A percentile compares a stretch with the other conserved stretches of the same genome.
phyloP scores from a whole-genome alignment of 2,888 invertebrate genomes.

The Camptogramma bilineatum region DNA sequence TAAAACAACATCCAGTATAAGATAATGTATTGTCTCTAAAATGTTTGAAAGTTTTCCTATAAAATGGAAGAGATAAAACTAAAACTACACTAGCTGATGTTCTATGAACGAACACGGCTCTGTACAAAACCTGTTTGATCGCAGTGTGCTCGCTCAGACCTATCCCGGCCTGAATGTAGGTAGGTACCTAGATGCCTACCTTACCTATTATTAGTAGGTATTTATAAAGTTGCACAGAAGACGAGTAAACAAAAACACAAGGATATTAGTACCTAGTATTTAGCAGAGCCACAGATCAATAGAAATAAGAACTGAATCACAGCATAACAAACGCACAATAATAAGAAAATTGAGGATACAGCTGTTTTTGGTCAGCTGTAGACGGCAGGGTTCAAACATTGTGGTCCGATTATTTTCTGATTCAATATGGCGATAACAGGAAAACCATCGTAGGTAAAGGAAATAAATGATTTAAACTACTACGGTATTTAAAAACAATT shows the following conservation, averaged over 20 bases:
- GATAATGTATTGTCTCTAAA: background rate
- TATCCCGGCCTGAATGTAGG: background rate
- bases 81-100: background rate
- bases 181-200: background rate
- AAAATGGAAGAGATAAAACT: background rate
- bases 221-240: too few relatives aligned
- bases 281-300: too few relatives aligned
- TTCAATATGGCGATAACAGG: background rate
- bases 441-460: too few relatives aligned
- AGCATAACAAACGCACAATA: background rate
- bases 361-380: background rate
- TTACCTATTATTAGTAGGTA: too few relatives aligned
- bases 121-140: background rate
- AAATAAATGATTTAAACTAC: too few relatives aligned
- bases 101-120: background rate
- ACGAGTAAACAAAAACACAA: too few relatives aligned
- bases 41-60: background rate
- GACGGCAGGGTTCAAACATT: background rate
- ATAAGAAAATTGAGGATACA: conserved; percentile 43
- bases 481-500: too few relatives aligned
- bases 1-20: background rate
- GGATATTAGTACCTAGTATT: too few relatives aligned
- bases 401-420: background rate
- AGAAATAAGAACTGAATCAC: too few relatives aligned
- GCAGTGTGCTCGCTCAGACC: background rate